These are phyloP conservation scores for rat (Rattus norvegicus) DNA, from an alignment of 2,113 vertebrate species.

Conservation along the genomic window GRCr8 NC_086028.1:87060001-87060500, in stretches of 20 bases:
- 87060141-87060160: neutral
- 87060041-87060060: neutral
- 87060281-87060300: neutral
- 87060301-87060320: neutral
- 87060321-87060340: neutral
- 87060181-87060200: neutral
- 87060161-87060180: neutral
- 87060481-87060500: no score
- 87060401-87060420: no score
- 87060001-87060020: neutral
- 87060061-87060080: neutral
- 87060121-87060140: neutral
- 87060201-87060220: neutral
- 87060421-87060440: no score
- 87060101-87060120: neutral
- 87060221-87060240: neutral
- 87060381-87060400: no score
- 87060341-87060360: neutral
- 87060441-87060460: no score
- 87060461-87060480: no score
- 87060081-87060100: neutral
- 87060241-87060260: neutral
- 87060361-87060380: neutral
- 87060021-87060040: neutral
- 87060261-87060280: neutral